A percentile compares a stretch with the other conserved stretches of the same genome.
Evolutionary conservation across 2,113 vertebrate genomes (phyloP).

Genomic region (Myrmophylax atrothorax): DNA sequence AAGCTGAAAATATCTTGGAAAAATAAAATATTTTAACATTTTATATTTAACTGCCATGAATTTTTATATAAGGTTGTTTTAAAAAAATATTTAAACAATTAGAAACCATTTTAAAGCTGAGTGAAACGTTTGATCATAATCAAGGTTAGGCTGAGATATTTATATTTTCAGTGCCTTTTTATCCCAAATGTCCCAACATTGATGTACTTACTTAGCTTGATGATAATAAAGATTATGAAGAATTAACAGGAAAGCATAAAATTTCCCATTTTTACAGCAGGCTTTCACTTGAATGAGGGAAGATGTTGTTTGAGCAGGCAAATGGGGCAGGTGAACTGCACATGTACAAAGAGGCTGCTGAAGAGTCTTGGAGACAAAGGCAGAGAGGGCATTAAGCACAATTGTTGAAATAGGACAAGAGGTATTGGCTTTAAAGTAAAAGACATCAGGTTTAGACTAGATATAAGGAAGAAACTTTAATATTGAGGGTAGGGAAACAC

Average conservation of each 20-base stretch:
- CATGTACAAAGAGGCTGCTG: neutral
- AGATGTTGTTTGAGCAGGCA: neutral
- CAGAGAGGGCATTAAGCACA: neutral
- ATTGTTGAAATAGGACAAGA: neutral
- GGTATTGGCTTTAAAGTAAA: neutral
- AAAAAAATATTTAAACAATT: neutral
- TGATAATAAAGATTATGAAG: neutral
- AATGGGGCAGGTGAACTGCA: neutral
- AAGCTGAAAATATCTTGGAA: neutral
- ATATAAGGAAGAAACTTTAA: neutral
- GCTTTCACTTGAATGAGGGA: neutral
- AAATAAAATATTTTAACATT: neutral
- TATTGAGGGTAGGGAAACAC: neutral
- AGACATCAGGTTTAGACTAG: neutral
- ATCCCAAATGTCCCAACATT: neutral
- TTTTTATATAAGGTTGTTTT: neutral
- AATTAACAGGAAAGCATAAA: neutral
- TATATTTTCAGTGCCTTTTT: neutral
- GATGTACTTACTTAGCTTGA: neutral
- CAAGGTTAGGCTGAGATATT: neutral
- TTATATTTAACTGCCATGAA: accelerated
- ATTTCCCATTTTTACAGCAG: neutral
- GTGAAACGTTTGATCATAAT: neutral
- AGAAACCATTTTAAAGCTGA: neutral
- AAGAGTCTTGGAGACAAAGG: neutral